Conservation (phyloP, 2,888 invertebrate species). For the Amaurobius ferox region DNA sequence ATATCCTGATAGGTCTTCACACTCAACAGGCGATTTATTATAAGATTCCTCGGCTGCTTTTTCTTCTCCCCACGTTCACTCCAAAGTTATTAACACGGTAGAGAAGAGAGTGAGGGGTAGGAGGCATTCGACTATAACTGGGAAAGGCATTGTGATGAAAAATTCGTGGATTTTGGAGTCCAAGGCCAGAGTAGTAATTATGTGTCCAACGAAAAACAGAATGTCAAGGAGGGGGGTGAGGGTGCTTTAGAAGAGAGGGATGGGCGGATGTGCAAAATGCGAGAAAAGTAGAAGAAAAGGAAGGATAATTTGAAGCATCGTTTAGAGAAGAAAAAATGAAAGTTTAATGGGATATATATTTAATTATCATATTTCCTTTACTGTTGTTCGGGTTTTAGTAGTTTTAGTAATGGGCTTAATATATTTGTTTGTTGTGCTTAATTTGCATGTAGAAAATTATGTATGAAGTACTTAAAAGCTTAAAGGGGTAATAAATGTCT, state of each 20-base stretch:
- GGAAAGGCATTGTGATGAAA: slow-evolving; percentile 11
- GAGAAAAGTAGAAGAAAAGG: not conserved
- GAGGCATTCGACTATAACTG: not conserved
- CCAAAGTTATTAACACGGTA: slow-evolving; percentile 33
- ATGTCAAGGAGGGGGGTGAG: not conserved
- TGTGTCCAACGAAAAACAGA: slow-evolving; percentile 6
- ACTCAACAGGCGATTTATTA: slow-evolving; percentile 34
- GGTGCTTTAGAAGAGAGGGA: not conserved
- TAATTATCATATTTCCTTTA: too few species aligned
- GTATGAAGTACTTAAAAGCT: too few species aligned
- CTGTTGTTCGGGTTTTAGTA: too few species aligned
- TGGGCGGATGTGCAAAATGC: not conserved
- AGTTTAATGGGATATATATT: slow-evolving; percentile 6
- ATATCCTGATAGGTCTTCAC: not conserved
- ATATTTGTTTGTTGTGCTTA: too few species aligned
- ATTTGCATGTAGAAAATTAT: too few species aligned
- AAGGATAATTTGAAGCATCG: not conserved
- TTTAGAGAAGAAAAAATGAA: not conserved
- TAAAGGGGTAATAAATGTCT: too few species aligned
- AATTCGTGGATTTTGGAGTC: not conserved
- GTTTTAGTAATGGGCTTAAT: too few species aligned
- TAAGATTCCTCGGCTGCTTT: not conserved
- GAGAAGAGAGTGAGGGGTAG: not conserved
- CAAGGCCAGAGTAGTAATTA: not conserved
- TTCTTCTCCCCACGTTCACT: not conserved